Base-by-base conservation (phyloP, 2,113 vertebrate genomes). In the Bubalus kerabau region DNA sequence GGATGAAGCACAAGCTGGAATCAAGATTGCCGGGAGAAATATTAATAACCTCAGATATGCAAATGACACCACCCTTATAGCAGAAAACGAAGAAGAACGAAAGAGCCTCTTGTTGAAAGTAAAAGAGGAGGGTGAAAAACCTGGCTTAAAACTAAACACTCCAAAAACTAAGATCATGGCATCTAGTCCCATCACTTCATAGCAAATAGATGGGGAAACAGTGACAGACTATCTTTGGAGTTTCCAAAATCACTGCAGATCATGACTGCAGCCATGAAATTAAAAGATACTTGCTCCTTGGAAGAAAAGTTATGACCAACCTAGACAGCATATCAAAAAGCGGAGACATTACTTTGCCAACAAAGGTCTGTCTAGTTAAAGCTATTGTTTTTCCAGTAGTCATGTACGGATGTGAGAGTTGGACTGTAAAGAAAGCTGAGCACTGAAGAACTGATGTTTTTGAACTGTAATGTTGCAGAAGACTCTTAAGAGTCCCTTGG, bases 11-110 rank as follows among this genome's bases (percentile, higher is more conserved):
- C n/a, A 71, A 36, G 64, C 64, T 71, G 17, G 17, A 71, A 71
- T 71, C n/a, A 71, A 21, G 17, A 36, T 1, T 71, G 9, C 64
- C 0, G 0, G 17, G 64, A 19, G 17, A 71, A 71, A 36, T 21
- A 36, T 11, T 9, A 71, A 21, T 36, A 71, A 71, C 17, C 17
- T 36, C n/a, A 36, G 17, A 36, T 36, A 71, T 11, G 64, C 64
- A 67, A 0, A 67, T 67, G 17, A 67, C 32, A 36, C 32, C 17
- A 67, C 32, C 17, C 64, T 67, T 36, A 16, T 16, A 14, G 14
- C 60, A 62, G 60, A 32, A 62, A 62, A 2, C 0, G 14, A 62
- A 62, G 24, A 57, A 24, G 60, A 32, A 62, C 2, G 3, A 32
- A 64, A 32, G 6, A 64, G 30, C 30, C 13, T 32, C 30, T 64